phyloP scores from a whole-genome alignment of 2,888 invertebrate species.

The Tenthredo livida region DNA sequence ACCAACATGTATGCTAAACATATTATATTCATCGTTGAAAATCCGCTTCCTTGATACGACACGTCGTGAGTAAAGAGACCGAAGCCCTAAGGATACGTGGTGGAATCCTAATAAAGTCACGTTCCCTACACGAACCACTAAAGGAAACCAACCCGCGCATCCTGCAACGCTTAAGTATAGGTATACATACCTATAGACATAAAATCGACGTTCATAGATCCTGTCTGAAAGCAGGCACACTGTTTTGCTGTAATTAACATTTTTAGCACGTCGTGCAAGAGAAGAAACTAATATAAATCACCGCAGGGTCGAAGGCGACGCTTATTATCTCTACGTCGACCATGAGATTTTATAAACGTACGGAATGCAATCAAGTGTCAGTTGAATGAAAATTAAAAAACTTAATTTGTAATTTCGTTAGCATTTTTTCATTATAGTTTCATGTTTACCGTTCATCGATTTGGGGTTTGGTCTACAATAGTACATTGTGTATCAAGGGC shows the following conservation, averaged over 20 bases:
- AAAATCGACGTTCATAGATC: conserved; percentile 29
- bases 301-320: not conserved
- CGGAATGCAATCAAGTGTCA: not conserved
- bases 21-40: not conserved
- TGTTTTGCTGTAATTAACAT: not conserved
- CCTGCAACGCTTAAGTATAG: not conserved
- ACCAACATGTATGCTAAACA: not conserved
- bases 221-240: not conserved
- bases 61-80: not conserved
- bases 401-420: not conserved
- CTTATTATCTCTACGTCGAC: not conserved
- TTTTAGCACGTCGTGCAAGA: not conserved
- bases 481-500: too few relatives aligned
- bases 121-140: conserved; percentile 29
- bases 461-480: too few relatives aligned
- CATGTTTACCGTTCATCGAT: not conserved
- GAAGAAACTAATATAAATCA: not conserved
- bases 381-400: not conserved
- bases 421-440: not conserved
- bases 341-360: not conserved
- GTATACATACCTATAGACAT: not conserved
- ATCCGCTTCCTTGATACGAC: not conserved
- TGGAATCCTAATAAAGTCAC: conserved; percentile 44
- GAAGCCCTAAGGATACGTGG: conserved; percentile 24
- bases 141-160: not conserved